Conservation (phyloP, 2,888 invertebrate species). For the Heliconius aoede region DNA sequence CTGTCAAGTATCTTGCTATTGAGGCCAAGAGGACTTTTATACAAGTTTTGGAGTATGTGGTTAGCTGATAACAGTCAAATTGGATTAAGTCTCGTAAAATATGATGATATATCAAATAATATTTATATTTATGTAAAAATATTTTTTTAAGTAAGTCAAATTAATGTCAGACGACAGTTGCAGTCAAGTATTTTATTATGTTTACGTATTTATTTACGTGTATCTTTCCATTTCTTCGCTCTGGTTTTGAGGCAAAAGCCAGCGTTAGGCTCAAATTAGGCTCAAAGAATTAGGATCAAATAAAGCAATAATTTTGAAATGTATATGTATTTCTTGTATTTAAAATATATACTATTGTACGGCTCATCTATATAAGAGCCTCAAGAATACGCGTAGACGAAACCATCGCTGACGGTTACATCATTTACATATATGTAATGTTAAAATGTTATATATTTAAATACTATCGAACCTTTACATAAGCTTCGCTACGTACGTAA, state of each 20-base stretch:
- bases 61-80: not conserved
- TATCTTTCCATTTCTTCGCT: no score
- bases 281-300: not conserved
- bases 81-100: not conserved
- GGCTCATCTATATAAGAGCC: not conserved
- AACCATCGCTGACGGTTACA: not conserved
- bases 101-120: not conserved
- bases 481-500: not conserved
- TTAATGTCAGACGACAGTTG: not conserved
- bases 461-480: not conserved
- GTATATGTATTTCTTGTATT: no score
- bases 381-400: not conserved
- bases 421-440: not conserved
- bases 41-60: constrained; percentile 10
- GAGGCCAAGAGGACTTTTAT: constrained; percentile 28
- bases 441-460: no score
- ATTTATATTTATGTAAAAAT: no score
- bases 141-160: not conserved
- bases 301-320: not conserved
- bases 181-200: no score
- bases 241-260: no score
- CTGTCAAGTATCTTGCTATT: constrained; percentile 1
- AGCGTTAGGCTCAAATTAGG: no score
- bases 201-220: no score
- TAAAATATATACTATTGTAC: not conserved